Percentiles rank a stretch among this genome's conserved stretches.
Evolutionary conservation across 2,113 vertebrate species (phyloP).

Genomic region (Dunckerocampus dactyliophorus): DNA sequence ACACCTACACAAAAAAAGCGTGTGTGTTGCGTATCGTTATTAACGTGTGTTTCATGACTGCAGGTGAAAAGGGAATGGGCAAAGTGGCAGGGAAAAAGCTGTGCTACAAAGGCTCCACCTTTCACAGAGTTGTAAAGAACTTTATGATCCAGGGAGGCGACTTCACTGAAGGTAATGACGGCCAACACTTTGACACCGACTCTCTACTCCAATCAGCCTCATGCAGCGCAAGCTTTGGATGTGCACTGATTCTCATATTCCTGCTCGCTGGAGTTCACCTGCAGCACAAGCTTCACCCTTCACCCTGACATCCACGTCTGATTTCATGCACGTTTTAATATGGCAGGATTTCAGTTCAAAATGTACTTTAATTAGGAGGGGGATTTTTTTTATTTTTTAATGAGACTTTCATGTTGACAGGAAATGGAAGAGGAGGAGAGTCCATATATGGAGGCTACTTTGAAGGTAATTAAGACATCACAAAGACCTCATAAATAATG

Average conservation of each 20-base stretch:
- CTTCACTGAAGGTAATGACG: conserved; percentile 92
- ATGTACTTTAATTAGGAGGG: too few relatives aligned
- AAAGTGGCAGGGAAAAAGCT: conserved; percentile 96
- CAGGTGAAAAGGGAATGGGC: conserved; percentile 92
- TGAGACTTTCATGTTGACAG: conserved; percentile 56
- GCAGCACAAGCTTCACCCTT: background rate
- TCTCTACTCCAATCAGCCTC: background rate
- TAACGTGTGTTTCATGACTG: conserved; percentile 12
- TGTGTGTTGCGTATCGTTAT: background rate
- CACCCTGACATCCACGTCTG: background rate
- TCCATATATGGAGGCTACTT: conserved; percentile 98
- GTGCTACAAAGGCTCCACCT: conserved; percentile 97
- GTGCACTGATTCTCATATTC: background rate
- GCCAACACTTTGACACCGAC: background rate
- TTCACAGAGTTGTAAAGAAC: conserved; percentile 98
- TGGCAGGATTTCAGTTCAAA: background rate
- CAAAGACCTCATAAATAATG: background rate
- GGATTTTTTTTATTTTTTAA: background rate
- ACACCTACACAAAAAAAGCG: conserved; percentile 9
- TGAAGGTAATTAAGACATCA: conserved; percentile 84
- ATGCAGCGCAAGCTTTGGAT: background rate
- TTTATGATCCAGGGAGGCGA: conserved; percentile 99
- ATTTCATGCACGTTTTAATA: background rate
- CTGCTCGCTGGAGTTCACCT: background rate
- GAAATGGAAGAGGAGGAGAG: conserved; percentile 98